A percentile compares a stretch with the other conserved stretches of the same genome.
Evolutionary conservation across 2,113 vertebrate genomes (phyloP).

Genomic region (Nestor notabilis): DNA sequence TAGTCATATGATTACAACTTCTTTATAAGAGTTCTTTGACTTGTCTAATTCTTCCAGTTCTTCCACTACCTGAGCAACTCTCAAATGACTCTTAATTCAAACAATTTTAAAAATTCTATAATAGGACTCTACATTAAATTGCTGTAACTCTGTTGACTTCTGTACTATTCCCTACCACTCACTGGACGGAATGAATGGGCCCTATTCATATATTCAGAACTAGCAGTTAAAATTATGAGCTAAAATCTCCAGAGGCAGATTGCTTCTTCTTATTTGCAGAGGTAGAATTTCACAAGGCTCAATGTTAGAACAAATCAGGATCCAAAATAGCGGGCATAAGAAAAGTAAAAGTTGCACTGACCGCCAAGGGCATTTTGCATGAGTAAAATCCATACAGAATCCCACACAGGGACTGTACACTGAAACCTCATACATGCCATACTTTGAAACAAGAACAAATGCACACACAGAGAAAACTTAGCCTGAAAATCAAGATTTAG

Average conservation of each 20-base stretch:
- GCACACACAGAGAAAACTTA: neutral
- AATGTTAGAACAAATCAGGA: neutral
- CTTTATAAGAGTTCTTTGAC: neutral
- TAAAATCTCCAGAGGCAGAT: neutral
- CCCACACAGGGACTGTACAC: neutral
- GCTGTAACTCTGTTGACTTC: neutral
- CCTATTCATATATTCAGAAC: neutral
- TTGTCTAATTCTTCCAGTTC: neutral
- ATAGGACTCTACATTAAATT: neutral
- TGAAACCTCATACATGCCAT: neutral
- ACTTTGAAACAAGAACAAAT: neutral
- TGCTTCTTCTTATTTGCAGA: neutral
- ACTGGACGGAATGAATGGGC: neutral
- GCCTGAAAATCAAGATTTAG: neutral
- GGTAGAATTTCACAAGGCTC: constrained; percentile 36
- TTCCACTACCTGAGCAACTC: neutral
- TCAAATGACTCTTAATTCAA: neutral
- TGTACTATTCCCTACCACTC: neutral
- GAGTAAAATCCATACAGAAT: neutral
- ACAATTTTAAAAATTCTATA: neutral
- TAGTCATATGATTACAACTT: neutral
- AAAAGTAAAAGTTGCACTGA: neutral
- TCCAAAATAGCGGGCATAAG: neutral
- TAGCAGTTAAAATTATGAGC: neutral
- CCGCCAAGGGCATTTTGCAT: neutral